phyloP scores from a whole-genome alignment of 2,797 vertebrate species.

The Spheniscus humboldti region DNA sequence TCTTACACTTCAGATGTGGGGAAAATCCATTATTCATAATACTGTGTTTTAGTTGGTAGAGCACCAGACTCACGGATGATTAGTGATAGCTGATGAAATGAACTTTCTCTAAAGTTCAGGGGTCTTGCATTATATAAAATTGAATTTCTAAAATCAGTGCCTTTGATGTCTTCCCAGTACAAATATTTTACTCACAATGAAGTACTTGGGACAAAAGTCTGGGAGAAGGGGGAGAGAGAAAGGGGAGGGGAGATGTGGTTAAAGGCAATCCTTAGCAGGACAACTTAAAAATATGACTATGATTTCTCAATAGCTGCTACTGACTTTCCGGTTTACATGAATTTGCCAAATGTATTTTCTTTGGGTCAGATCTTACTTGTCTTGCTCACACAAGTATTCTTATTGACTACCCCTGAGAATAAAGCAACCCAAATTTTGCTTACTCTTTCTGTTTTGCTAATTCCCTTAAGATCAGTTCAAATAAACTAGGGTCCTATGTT shows the following conservation, averaged over 20 bases:
- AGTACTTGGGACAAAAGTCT: constrained; percentile 47
- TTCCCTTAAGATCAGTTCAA: neutral
- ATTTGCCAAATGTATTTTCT: constrained; percentile 54
- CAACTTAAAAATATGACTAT: constrained; percentile 40
- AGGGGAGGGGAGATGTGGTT: constrained; percentile 14
- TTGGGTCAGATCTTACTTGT: neutral
- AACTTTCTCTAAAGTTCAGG: constrained; percentile 66
- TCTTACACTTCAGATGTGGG: constrained; percentile 46
- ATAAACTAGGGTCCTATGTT: neutral
- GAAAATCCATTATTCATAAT: constrained; percentile 62
- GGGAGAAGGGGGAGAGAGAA: neutral
- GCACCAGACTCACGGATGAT: constrained; percentile 66
- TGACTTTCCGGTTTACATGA: constrained; percentile 56
- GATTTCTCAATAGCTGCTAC: constrained; percentile 55
- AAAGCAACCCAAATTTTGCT: constrained; percentile 20
- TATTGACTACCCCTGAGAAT: neutral
- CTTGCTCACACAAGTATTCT: neutral
- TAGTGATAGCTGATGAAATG: constrained; percentile 66
- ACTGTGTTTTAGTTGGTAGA: constrained; percentile 73
- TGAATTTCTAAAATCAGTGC: constrained; percentile 51
- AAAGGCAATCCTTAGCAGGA: constrained; percentile 39
- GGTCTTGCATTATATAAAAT: constrained; percentile 59
- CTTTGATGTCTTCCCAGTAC: constrained; percentile 69
- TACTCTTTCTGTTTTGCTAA: constrained; percentile 2
- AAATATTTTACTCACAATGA: constrained; percentile 65